Conservation (phyloP, 1,140 invertebrate genomes). For the Heliconius hermathena region DNA sequence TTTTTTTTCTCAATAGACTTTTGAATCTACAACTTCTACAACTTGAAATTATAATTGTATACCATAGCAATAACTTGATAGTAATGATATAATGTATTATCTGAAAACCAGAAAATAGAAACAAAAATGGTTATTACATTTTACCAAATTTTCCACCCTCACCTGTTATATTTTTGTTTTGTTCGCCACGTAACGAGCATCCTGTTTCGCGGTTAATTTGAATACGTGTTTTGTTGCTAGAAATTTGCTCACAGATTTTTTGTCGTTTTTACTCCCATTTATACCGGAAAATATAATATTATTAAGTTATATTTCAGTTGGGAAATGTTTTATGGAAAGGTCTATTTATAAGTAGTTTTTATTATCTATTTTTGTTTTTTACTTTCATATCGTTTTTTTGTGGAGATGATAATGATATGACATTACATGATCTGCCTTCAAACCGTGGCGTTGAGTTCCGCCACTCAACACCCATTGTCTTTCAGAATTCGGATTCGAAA, state of each 20-base stretch:
- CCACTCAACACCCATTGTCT: too few species aligned
- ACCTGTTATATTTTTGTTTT: conserved; percentile 59
- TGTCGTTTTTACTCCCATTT: conserved; percentile 28
- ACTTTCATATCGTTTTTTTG: not conserved
- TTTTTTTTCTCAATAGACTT: too few species aligned
- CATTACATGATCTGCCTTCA: too few species aligned
- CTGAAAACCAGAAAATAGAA: not conserved
- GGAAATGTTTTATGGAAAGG: not conserved
- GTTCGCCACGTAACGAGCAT: conserved; percentile 61
- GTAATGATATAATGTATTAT: not conserved
- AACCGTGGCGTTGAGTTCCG: too few species aligned
- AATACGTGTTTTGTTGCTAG: conserved; percentile 65
- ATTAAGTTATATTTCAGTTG: not conserved
- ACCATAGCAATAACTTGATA: not conserved
- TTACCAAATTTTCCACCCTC: conserved; percentile 46
- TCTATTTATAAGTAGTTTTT: not conserved
- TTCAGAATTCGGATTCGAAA: too few species aligned
- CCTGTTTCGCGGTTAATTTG: conserved; percentile 71
- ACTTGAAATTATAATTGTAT: too few species aligned
- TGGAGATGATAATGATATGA: not conserved
- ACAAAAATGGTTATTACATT: conserved; percentile 58
- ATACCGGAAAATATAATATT: not conserved
- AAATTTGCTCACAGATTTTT: conserved; percentile 59
- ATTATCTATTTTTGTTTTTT: not conserved
- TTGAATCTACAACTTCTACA: too few species aligned